Base-by-base conservation (phyloP, 2,797 vertebrate genomes). In the Mallotus villosus region DNA sequence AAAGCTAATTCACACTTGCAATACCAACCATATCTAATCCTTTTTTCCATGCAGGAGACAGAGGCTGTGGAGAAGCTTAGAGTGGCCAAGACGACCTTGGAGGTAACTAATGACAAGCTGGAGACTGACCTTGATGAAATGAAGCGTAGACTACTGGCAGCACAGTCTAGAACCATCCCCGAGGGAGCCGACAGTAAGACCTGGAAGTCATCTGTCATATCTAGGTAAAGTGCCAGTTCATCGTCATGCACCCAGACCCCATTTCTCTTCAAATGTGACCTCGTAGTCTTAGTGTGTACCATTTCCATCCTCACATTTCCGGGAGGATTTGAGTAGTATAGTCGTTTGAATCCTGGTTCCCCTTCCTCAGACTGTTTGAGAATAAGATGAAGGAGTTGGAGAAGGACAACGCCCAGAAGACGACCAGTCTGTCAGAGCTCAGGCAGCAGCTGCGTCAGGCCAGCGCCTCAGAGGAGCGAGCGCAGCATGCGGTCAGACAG, bases 361-460 rank as follows among this genome's bases (percentile, higher is more conserved):
- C 63, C 16, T 32, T 34, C 32, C 24, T 63, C 85, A 98, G 96
- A 78, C 93, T 97, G 93, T 95, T 95, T 71, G 95, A 97, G 90
- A 93, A 91, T 70, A 98, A 97, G 86, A 82, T 98, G 91, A 96
- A 95, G 87, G 93, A 94, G 79, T 82, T 98, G 74, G 96, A 97
- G 90, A 87, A 75, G 68, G 94, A 96, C 78, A 90, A 96, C 70
- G 84, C 88, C 58, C 91, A 91, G 83, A 98, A 97, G 91, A 86
- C 81, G 14, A 81, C 92, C 83, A 91, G 77, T 67, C 87, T 97
- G 74, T 84, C 81, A 29, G 93, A 96, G 25, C 90, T 96, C 72
- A 94, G 94, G 78, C 81, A 59, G n/a, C 90, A 91, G 82, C 88
- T 98, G 77, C 92, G 76, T 77, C 94, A 96, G 84, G 88, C 86